phyloP scores from a whole-genome alignment of 1,140 invertebrate genomes.

The Trichogramma pretiosum region DNA sequence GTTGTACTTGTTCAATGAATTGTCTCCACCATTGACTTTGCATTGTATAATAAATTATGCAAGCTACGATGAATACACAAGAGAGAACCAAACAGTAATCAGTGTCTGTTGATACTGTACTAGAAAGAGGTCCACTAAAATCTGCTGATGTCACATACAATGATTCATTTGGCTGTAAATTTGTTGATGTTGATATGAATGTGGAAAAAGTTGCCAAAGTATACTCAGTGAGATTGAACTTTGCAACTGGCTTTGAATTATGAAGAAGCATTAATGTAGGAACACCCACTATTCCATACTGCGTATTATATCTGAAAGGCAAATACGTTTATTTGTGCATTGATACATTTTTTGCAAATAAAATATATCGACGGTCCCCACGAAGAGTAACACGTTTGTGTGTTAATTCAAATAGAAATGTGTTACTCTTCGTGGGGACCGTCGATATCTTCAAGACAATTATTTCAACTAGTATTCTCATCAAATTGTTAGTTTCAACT shows the following conservation, averaged over 20 bases:
- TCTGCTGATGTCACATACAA: constrained; percentile 67
- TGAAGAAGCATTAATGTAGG: constrained; percentile 89
- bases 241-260: constrained; percentile 77
- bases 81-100: constrained; percentile 77
- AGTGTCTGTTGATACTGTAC: constrained; percentile 58
- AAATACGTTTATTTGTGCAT: constrained; percentile 11
- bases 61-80: constrained; percentile 78
- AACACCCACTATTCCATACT: constrained; percentile 88
- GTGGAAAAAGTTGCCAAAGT: constrained; percentile 69
- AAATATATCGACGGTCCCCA: too few species aligned
- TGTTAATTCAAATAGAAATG: too few species aligned
- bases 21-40: constrained; percentile 70
- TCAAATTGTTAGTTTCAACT: neutral
- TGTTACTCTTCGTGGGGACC: too few species aligned
- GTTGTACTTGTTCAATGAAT: constrained; percentile 74
- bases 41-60: constrained; percentile 66
- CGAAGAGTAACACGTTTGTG: too few species aligned
- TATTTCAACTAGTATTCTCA: too few species aligned
- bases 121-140: constrained; percentile 70
- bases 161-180: constrained; percentile 52
- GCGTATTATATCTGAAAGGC: constrained; percentile 67
- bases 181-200: constrained; percentile 76
- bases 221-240: constrained; percentile 79
- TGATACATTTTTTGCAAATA: neutral
- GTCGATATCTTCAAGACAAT: too few species aligned